Conservation (phyloP, 1,140 invertebrate genomes). For the Vanessa atalanta region DNA sequence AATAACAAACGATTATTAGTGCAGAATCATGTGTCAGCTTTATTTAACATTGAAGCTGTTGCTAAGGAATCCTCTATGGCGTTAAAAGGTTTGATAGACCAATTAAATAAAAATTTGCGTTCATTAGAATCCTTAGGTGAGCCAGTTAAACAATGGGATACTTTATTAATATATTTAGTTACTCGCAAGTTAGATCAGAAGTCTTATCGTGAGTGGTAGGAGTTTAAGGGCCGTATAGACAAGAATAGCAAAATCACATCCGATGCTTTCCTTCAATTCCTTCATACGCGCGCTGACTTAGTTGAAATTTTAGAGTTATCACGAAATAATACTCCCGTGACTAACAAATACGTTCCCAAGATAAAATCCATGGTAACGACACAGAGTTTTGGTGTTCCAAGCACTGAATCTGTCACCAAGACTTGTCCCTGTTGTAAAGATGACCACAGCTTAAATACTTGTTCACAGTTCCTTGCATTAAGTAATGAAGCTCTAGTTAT, state of each 20-base stretch:
- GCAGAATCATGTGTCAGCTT: too few relatives aligned
- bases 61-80: too few relatives aligned
- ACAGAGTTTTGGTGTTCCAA: neutral
- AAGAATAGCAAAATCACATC: neutral
- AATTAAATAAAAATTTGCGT: too few relatives aligned
- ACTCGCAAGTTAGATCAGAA: too few relatives aligned
- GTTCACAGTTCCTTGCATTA: slow-evolving; percentile 37
- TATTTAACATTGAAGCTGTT: too few relatives aligned
- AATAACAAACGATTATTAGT: too few relatives aligned
- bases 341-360: neutral
- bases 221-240: slow-evolving; percentile 4
- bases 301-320: slow-evolving; percentile 4
- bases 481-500: slow-evolving; percentile 28
- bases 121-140: too few relatives aligned
- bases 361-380: neutral
- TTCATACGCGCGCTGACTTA: neutral
- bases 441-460: slow-evolving; percentile 36
- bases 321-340: neutral
- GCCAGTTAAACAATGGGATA: too few relatives aligned
- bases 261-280: slow-evolving; percentile 6
- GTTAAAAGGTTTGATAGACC: too few relatives aligned
- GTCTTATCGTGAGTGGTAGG: slow-evolving; percentile 8
- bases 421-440: slow-evolving; percentile 38
- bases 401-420: neutral
- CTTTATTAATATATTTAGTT: too few relatives aligned